phyloP scores from a whole-genome alignment of 1,140 invertebrate genomes.

The Marisa cornuarietis region DNA sequence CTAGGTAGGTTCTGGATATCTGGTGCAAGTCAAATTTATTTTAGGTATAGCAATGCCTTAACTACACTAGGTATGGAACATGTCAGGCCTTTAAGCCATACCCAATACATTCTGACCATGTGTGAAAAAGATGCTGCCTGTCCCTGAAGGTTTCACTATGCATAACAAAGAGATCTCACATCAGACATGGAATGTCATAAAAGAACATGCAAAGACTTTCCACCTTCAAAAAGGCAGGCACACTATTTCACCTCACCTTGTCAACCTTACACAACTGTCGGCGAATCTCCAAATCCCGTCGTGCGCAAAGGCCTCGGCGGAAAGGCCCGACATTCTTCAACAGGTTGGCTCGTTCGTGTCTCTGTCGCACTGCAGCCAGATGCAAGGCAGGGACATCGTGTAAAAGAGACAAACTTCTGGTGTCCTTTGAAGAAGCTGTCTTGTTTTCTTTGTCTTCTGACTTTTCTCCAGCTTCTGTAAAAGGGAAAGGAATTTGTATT shows the following conservation, averaged over 20 bases:
- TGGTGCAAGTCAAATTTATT: no score
- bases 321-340: constrained; percentile 57
- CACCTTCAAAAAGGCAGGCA: not conserved
- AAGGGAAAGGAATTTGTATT: not conserved
- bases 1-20: no score
- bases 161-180: no score
- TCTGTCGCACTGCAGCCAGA: constrained; percentile 37
- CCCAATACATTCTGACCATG: no score
- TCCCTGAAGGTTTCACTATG: no score
- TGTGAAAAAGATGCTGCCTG: no score
- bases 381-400: constrained; percentile 51
- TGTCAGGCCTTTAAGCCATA: no score
- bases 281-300: constrained; percentile 61
- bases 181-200: not conserved
- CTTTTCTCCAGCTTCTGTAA: constrained; percentile 5
- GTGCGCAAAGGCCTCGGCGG: constrained; percentile 60
- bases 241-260: constrained; percentile 43
- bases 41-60: no score
- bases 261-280: constrained; percentile 61
- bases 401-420: constrained; percentile 37
- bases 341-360: constrained; percentile 45
- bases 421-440: constrained; percentile 11
- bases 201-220: not conserved
- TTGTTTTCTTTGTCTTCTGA: constrained; percentile 20
- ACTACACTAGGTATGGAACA: no score